Percentiles rank a stretch among this genome's conserved stretches.
These are phyloP conservation scores for Drosophila tani DNA, from an alignment of 1,140 invertebrate species.

Conservation along the genomic window DNA sequence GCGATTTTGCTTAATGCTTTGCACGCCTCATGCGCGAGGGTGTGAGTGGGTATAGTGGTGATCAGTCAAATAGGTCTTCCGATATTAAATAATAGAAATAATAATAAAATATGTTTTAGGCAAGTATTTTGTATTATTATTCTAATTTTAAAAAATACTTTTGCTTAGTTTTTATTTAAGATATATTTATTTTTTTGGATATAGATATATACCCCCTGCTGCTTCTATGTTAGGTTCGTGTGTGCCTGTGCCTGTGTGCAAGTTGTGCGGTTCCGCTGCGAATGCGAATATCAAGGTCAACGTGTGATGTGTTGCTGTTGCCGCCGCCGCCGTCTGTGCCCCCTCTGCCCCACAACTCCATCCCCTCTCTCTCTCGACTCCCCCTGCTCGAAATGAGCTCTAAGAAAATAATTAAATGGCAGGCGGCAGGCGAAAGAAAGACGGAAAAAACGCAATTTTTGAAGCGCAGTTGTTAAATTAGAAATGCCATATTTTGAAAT, in stretches of 20 bases:
- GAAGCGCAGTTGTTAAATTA: constrained; percentile 79
- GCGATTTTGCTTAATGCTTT: constrained; percentile 66
- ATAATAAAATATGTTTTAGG: not conserved
- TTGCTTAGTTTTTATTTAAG: too few relatives aligned
- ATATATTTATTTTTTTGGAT: not conserved
- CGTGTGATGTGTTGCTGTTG: constrained; percentile 68
- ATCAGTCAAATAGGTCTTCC: not conserved
- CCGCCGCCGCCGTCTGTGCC: constrained; percentile 14
- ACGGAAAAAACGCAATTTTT: constrained; percentile 67
- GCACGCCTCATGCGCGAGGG: constrained; percentile 38
- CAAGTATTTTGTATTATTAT: not conserved
- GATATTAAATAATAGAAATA: not conserved
- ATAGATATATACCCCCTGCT: constrained; percentile 5
- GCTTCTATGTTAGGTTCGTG: constrained; percentile 13
- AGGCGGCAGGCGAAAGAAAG: constrained; percentile 54
- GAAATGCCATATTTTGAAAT: constrained; percentile 74
- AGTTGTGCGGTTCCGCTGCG: constrained; percentile 77
- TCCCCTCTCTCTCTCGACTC: not conserved
- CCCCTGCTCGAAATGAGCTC: constrained; percentile 56
- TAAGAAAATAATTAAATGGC: constrained; percentile 78
- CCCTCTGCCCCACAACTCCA: not conserved
- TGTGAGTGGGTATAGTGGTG: not conserved
- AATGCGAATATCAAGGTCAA: constrained; percentile 84
- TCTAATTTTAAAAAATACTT: not conserved
- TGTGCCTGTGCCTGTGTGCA: constrained; percentile 17